Base-by-base conservation (phyloP, 2,113 vertebrate species). In the Sialia sialis region DNA sequence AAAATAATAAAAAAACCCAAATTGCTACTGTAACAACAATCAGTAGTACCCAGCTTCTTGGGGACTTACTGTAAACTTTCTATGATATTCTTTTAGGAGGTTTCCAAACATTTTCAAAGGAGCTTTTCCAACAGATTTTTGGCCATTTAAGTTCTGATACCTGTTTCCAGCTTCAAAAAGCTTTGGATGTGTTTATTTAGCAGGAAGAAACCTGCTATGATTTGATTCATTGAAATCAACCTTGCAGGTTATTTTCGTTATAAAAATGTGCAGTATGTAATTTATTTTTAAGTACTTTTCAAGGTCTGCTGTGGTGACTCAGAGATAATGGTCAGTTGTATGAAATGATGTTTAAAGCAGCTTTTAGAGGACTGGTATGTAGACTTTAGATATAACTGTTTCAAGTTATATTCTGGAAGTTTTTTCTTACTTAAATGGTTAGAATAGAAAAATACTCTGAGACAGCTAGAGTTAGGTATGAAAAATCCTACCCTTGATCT, bases 291-390 rank as follows among this genome's bases (percentile, higher is more conserved):
- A 90, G 12, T 8, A 56, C 27, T 89, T 89, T 38, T 79, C 76
- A 94, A 84, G 54, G 10, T 87, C 60, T 52, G 8, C 49, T 54
- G 22, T 79, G 36, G n/a, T 91, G 86, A 95, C 76, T 92, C 94
- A 93, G 80, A 92, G 58, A 87, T 92, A 94, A 94, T 78, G 83
- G 86, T 59, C 89, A 92, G 52, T 58, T 90, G 20, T n/a, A 44
- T 17, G 26, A 91, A 92, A 63, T 84, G n/a, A 75, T 69, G 78
- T 94, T 94, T 58, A 87, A 91, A 82, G 20, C 16, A 72, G 34
- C 30, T 84, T 92, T 89, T 78, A 84, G 48, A 77, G 27, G 43
- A 59, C 16, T 9, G 8, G 30, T 30, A 78, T 22, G 16, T 64
- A 92, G 91, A 89, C 30, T 16, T 84, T 91, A 60, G 87, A 70